Evolutionary conservation across 2,797 vertebrate genomes (phyloP).

Genomic region (Apogon talboti): DNA sequence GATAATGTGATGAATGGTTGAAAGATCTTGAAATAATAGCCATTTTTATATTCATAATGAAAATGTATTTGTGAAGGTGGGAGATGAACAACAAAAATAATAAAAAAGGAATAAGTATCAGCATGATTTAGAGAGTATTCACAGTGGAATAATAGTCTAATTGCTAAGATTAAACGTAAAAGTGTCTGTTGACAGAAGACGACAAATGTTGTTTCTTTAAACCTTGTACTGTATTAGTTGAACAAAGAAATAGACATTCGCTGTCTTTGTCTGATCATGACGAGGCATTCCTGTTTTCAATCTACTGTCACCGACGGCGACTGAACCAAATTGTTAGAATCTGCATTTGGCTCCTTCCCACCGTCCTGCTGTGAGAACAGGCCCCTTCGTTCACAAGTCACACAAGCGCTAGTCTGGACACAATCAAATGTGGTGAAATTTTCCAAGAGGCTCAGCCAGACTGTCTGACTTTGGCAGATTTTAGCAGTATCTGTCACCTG

Average conservation of each 20-base stretch:
- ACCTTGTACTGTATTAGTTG: too few relatives aligned
- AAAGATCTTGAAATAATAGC: too few relatives aligned
- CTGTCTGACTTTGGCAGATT: slow-evolving; percentile 1
- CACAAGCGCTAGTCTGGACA: neutral
- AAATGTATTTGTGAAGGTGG: too few relatives aligned
- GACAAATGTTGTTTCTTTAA: too few relatives aligned
- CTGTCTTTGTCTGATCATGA: neutral
- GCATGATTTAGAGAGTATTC: too few relatives aligned
- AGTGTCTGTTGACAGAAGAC: too few relatives aligned
- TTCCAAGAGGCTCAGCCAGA: neutral
- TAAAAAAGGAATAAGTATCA: too few relatives aligned
- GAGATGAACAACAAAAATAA: too few relatives aligned
- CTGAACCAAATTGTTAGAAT: neutral
- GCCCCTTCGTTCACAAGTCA: neutral
- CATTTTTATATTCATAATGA: too few relatives aligned
- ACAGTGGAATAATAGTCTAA: too few relatives aligned
- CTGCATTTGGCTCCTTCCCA: neutral
- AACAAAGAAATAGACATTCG: neutral
- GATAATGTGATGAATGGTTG: too few relatives aligned
- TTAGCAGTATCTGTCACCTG: neutral
- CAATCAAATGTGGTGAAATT: slow-evolving; percentile 5
- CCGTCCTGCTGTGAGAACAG: slow-evolving; percentile 14
- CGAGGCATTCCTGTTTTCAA: neutral
- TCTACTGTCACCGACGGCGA: neutral
- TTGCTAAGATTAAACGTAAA: too few relatives aligned